These are phyloP conservation scores for Rattus norvegicus DNA, from an alignment of 2,113 vertebrate species.

Conservation along the genomic window GRCr8 NC_086027.1:27000501-27001000, in stretches of 20 bases:
- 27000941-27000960: background rate
- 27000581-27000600: too few species aligned
- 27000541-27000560: too few species aligned
- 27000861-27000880: background rate
- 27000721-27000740: background rate
- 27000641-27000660: too few species aligned
- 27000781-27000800: background rate
- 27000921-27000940: background rate
- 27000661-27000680: background rate
- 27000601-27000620: too few species aligned
- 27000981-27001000: background rate
- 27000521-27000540: too few species aligned
- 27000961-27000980: background rate
- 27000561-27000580: too few species aligned
- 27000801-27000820: background rate
- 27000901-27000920: background rate
- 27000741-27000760: too few species aligned
- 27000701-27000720: background rate
- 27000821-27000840: background rate
- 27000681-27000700: background rate
- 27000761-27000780: background rate
- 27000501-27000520: too few species aligned
- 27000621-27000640: too few species aligned
- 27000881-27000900: background rate
- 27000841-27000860: background rate